These are phyloP conservation scores for Phyllostomus hastatus DNA, from an alignment of 2,113 vertebrate genomes.

Conservation along the genomic window DNA sequence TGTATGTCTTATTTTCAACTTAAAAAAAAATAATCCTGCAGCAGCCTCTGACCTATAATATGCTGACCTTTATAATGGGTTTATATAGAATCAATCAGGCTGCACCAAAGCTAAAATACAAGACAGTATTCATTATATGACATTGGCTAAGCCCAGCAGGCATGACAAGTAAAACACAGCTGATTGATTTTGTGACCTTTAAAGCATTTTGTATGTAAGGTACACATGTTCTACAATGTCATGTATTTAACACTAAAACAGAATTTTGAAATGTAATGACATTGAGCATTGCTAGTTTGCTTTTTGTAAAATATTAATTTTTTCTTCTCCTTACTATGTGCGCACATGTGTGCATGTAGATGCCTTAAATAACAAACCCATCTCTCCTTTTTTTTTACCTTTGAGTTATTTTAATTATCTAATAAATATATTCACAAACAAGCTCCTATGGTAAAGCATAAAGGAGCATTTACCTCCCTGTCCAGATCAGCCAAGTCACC, in stretches of 20 bases:
- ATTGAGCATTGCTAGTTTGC: not conserved
- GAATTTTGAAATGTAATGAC: constrained; percentile 62
- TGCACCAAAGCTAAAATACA: constrained; percentile 58
- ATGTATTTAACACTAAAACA: constrained; percentile 70
- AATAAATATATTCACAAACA: not conserved
- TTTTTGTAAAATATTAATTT: not conserved
- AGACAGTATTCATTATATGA: constrained; percentile 69
- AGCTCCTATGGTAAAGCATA: not conserved
- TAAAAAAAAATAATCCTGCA: not conserved
- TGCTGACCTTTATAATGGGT: constrained; percentile 73
- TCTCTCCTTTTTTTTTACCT: not conserved
- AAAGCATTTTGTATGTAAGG: constrained; percentile 73
- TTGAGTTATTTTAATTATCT: not conserved
- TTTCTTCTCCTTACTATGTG: not conserved
- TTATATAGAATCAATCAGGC: constrained; percentile 71
- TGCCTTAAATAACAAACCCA: not conserved
- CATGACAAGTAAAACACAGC: constrained; percentile 66
- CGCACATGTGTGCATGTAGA: not conserved
- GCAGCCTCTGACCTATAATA: constrained; percentile 60
- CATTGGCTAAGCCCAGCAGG: constrained; percentile 68
- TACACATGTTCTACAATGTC: constrained; percentile 34
- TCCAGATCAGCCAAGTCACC: not conserved
- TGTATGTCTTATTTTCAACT: constrained; percentile 54
- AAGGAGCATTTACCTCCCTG: not conserved
- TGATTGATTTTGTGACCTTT: constrained; percentile 79